These are phyloP conservation scores for Sycobia sp. DNA, from an alignment of 1,140 invertebrate genomes.

Conservation along the genomic window DNA sequence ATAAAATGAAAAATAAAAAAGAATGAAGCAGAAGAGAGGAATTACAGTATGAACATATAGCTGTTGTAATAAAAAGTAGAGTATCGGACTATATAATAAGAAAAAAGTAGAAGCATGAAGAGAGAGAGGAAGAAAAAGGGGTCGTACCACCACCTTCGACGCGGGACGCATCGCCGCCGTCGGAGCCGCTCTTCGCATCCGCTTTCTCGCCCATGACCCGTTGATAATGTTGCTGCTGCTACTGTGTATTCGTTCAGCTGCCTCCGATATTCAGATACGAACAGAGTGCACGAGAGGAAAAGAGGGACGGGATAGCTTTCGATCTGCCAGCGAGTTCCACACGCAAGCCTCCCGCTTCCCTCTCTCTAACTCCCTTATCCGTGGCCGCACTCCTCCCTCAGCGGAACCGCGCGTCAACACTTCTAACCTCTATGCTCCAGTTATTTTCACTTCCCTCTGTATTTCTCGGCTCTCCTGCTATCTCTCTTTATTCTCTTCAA, in stretches of 20 bases:
- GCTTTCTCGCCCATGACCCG: slow-evolving; percentile 24
- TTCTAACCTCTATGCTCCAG: too few relatives aligned
- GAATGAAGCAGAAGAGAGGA: neutral
- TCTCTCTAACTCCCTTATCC: too few relatives aligned
- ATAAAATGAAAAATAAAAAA: too few relatives aligned
- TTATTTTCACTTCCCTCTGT: too few relatives aligned
- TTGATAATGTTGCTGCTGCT: slow-evolving; percentile 18
- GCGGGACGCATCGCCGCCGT: neutral
- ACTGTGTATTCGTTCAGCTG: neutral
- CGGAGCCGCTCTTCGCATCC: slow-evolving; percentile 25
- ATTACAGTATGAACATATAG: too few relatives aligned
- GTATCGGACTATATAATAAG: too few relatives aligned
- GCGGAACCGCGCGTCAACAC: too few relatives aligned
- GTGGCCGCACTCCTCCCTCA: slow-evolving; percentile 1
- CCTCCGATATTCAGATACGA: neutral
- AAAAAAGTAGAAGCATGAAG: neutral
- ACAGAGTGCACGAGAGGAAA: neutral
- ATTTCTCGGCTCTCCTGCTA: too few relatives aligned
- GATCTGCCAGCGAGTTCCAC: neutral
- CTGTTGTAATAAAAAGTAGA: too few relatives aligned
- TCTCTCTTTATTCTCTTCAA: too few relatives aligned
- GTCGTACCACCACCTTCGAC: slow-evolving; percentile 30
- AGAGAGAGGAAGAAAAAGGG: slow-evolving; percentile 6
- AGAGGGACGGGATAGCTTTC: neutral
- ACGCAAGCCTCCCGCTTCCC: too few relatives aligned